Evolutionary conservation across 1,140 invertebrate genomes (phyloP), one percentile per base, ranked within the genome.

Genomic region (Trachelipus rathkii): DNA sequence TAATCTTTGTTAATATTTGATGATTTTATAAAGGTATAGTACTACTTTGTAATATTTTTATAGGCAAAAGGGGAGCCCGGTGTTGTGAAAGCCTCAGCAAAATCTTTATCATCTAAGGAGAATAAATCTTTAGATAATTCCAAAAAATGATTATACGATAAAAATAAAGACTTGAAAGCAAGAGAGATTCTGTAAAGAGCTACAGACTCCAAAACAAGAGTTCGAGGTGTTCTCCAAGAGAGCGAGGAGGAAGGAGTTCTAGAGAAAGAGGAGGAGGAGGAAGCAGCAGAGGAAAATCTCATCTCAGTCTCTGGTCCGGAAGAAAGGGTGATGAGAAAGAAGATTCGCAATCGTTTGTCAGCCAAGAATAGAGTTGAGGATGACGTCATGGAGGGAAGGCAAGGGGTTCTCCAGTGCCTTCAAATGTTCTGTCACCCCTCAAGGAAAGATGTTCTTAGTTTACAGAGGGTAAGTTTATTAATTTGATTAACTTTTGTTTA

Each of bases 401-500:
- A 24, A 24, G 21, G 44, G 44, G 19, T 33, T 71, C 21, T 24
- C 21, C 0, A 71, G 15, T 24, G 15, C 23, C 10, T 9, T 66
- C 24, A 74, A 66, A 44, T 10, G 60, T 24, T 24, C 45, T n/a
- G n/a, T n/a, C n/a, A n/a, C 21, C 19, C 53, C 13, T 33, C 53
- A 24, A 74, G 73, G 66, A 74, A 19, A 68, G 44, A 74, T 23
- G 67, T 67, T n/a, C 74, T 43, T 13, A 13, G 43, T 11, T 44
- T 69, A 33, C 7, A 24, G 11, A 43, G 69, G 69, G 43, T 44
- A 24, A 44, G 24, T 53, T n/a, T n/a, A 9, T 66, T 53, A 86
- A 87, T 87, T 86, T 89, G 79, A 33, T 33, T 3, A 33, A 33
- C n/a, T n/a, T 33, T 6, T 33, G 33, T 33, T 33, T 33, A 1